Evolutionary conservation across 2,797 vertebrate species (phyloP), one percentile per base, ranked within the genome.

Genomic region (Megalops cyprinoides): DNA sequence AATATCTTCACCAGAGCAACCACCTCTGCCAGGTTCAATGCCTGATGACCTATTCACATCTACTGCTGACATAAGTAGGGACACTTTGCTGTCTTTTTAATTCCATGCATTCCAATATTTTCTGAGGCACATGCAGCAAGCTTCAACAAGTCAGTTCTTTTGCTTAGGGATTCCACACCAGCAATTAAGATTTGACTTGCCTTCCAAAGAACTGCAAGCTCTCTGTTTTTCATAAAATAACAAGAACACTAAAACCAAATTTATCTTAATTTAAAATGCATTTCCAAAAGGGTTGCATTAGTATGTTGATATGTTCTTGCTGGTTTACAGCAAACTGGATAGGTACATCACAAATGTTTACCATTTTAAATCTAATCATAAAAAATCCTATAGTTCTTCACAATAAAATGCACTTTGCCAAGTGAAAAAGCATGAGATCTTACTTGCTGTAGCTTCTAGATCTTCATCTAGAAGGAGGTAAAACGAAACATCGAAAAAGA

Each of bases 31-130:
- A n/a, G 44, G 3, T 15, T 18, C 7, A 37, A 18, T 34, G 74
- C 44, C 7, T 9, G 10, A 51, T 1, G 9, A 44, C 18, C 34
- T 28, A n/a, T 23, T 49, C 75, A 5, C n/a, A 18, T 55, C 25
- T 12, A 44, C 76, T 23, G 12, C 15, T 14, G 39, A 0, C 9
- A 44, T 9, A 39, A 7, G 18, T 44, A 14, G 42, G 60, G 44
- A 42, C 28, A 48, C 18, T 34, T 48, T 7, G 25, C 1, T 34
- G 1, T 58, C 69, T 67, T 62, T 71, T 58, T 49, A 90, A 96
- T 97, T 96, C 95, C 95, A 94, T 88, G 91, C 97, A 98, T 97
- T 97, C 96, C 96, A 95, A 89, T 87, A 93, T 92, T 94, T 96
- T 93, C 94, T 93, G 95, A 94, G 94, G 95, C 93, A 93, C 95